Base-by-base conservation (phyloP, 2,797 vertebrate species). In the Peromyscus attwateri region DNA sequence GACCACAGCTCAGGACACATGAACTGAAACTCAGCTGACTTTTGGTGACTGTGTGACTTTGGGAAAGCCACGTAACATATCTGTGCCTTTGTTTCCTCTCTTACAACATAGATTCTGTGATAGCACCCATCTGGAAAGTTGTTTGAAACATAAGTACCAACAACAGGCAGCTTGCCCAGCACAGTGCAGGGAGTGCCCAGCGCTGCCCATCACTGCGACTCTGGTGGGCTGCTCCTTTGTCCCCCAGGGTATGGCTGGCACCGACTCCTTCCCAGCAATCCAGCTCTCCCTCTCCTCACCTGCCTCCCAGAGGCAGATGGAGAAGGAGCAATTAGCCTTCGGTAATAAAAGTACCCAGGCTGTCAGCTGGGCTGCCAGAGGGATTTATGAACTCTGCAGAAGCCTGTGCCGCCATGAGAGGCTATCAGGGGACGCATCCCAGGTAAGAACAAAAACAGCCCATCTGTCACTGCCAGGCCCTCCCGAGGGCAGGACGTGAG, bases 401-500 rank as follows among this genome's bases (percentile, higher is more conserved):
- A 90, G 93, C 92, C 17, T 13, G 91, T 1, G 4, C 84, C 0
- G 71, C 80, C 60, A 29, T 31, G 14, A 21, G 57, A 40, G 64
- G 40, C 40, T 75, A 73, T 92, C 96, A 95, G 85, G 96, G 95
- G 93, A 95, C 92, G 23, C 92, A 93, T 97, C 82, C 16, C 84
- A 91, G 95, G 94, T 68, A 93, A 70, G 73, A 92, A 91, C 87
- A 64, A 34, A 97, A 96, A 92, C 92, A 95, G 25, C 25, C 92
- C 95, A 92, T 97, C 97, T 80, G 62, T 97, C 98, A 95, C 94
- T 64, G 93, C 91, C 95, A 75, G 55, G 4, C 3, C 88, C 79
- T 81, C 80, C 89, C 49, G 4, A 6, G 9, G 49, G 85, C 75
- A 12, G 64, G 46, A 60, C 21, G 34, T 3, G 27, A 83, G 55